These are phyloP conservation scores for Zonotrichia leucophrys DNA, from an alignment of 2,113 vertebrate species.

Conservation along the genomic window DNA sequence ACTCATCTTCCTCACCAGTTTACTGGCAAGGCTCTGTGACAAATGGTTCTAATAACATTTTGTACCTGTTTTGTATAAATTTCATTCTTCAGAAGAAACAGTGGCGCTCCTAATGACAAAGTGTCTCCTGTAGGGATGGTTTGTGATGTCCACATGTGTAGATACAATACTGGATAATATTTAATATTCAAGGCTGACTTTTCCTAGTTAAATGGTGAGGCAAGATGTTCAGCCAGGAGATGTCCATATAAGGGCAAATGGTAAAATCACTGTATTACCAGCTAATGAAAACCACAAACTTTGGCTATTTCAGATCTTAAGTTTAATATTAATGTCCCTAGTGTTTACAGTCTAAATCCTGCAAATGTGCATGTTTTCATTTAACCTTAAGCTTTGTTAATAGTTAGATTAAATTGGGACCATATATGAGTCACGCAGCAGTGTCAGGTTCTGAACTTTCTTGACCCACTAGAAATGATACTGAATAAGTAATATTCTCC, in stretches of 20 bases:
- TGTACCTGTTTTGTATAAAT: slow-evolving; percentile 13
- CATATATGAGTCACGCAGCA: background rate
- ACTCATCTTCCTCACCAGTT: background rate
- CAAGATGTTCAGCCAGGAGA: background rate
- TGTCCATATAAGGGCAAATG: background rate
- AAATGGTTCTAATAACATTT: slow-evolving; percentile 20
- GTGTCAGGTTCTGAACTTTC: background rate
- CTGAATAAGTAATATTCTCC: background rate
- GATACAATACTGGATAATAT: background rate
- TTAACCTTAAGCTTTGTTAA: background rate
- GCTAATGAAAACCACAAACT: background rate
- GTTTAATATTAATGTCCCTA: background rate
- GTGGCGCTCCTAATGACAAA: background rate
- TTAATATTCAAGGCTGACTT: background rate
- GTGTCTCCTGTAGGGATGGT: background rate
- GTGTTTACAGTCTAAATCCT: background rate
- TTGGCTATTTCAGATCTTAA: background rate
- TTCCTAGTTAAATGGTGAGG: background rate
- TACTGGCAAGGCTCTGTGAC: background rate
- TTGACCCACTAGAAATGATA: background rate
- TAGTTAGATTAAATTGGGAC: background rate
- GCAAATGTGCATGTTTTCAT: background rate
- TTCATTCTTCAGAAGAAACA: background rate
- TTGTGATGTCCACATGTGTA: background rate
- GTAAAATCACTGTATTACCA: background rate